These are phyloP conservation scores for Isotomurus palustris DNA, from an alignment of 2,888 invertebrate genomes.

Conservation along the genomic window DNA sequence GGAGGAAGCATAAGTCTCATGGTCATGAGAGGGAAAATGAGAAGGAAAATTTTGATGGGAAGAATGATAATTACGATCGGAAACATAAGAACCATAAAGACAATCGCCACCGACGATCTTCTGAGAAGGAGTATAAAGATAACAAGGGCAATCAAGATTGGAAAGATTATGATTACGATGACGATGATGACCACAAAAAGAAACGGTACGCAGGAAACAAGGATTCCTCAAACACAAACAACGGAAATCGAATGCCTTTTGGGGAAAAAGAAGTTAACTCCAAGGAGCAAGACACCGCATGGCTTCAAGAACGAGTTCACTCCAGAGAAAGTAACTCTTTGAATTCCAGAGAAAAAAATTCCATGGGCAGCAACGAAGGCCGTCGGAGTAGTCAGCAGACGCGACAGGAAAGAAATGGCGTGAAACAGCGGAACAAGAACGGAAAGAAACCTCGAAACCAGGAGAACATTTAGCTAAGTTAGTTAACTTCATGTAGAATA, in stretches of 20 bases:
- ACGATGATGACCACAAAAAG: constrained; percentile 15
- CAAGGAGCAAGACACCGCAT: constrained; percentile 12
- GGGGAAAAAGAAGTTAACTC: too few relatives aligned
- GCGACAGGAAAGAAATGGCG: constrained; percentile 33
- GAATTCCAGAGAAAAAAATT: too few relatives aligned
- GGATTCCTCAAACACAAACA: neutral
- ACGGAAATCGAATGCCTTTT: too few relatives aligned
- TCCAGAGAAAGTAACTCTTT: constrained; percentile 19
- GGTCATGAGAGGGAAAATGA: constrained; percentile 2
- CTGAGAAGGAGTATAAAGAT: neutral
- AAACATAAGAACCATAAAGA: constrained; percentile 16
- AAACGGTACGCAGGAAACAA: constrained; percentile 1
- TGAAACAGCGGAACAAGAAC: constrained; percentile 26
- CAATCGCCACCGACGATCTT: neutral
- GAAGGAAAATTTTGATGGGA: neutral
- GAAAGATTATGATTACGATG: constrained; percentile 3
- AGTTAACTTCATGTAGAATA: too few relatives aligned
- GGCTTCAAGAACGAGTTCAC: constrained; percentile 25
- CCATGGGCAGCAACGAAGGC: too few relatives aligned
- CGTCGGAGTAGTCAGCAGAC: constrained; percentile 42
- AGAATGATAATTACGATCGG: constrained; percentile 6
- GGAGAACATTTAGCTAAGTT: too few relatives aligned
- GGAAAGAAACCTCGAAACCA: too few relatives aligned
- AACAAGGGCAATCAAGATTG: neutral
- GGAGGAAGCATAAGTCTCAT: neutral